These are phyloP conservation scores for Sebastes alutus DNA, from an alignment of 2,797 vertebrate species.

Conservation along the genomic window DNA sequence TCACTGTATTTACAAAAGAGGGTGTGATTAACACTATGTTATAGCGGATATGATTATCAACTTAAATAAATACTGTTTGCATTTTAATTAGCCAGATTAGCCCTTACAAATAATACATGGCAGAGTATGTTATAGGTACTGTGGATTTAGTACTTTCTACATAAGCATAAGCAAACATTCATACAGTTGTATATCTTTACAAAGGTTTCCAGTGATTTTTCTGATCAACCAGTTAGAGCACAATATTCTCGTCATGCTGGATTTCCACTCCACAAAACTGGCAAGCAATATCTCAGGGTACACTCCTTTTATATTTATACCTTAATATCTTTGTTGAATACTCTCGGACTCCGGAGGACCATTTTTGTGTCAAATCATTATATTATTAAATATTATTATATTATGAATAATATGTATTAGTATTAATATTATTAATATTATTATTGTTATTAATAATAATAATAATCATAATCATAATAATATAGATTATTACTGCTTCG, in stretches of 20 bases:
- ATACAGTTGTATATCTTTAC: background rate
- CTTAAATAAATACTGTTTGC: background rate
- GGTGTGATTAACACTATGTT: background rate
- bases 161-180: background rate
- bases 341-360: too few relatives aligned
- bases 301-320: too few relatives aligned
- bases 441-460: too few relatives aligned
- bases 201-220: background rate
- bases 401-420: too few relatives aligned
- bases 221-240: background rate
- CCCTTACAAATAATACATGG: background rate
- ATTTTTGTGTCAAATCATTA: too few relatives aligned
- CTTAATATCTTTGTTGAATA: too few relatives aligned
- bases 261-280: too few relatives aligned
- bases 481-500: background rate
- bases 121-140: rapidly evolving
- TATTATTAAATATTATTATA: too few relatives aligned
- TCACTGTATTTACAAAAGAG: background rate
- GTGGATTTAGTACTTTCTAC: background rate
- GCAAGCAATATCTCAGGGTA: rapidly evolving
- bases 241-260: rapidly evolving
- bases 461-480: too few relatives aligned
- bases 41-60: background rate
- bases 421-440: too few relatives aligned
- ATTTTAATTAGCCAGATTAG: background rate